A percentile compares a stretch with the other conserved stretches of the same genome.
phyloP scores from a whole-genome alignment of 2,113 vertebrate genomes.

The Cromileptes altivelis region DNA sequence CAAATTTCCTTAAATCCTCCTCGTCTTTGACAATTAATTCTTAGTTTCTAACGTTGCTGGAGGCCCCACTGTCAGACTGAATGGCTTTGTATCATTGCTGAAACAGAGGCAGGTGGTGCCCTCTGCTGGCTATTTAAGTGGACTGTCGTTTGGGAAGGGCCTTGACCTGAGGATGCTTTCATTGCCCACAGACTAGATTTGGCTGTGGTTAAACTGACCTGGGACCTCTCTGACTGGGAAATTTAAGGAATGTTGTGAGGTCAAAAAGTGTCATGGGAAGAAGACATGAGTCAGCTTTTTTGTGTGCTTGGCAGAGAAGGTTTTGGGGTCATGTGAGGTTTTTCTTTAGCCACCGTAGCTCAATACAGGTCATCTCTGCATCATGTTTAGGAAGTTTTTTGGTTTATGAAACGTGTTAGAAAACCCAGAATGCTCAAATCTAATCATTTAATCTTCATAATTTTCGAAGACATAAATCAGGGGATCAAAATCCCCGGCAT shows the following conservation, averaged over 20 bases:
- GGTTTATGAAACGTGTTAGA: background rate
- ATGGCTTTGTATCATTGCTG: no score
- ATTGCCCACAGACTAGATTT: background rate
- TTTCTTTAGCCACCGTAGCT: background rate
- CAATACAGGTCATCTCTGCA: background rate
- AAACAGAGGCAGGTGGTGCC: no score
- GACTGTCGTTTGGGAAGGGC: background rate
- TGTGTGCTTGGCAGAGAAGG: background rate
- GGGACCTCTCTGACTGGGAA: slow-evolving; percentile 6
- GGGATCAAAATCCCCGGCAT: background rate
- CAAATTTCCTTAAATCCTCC: no score
- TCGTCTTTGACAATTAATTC: no score
- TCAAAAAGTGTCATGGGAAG: slow-evolving; percentile 31
- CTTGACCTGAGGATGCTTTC: slow-evolving; percentile 18
- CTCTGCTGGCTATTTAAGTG: no score
- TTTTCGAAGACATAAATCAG: background rate
- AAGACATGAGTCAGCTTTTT: background rate
- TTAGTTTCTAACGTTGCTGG: no score
- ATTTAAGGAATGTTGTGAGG: slow-evolving; percentile 27
- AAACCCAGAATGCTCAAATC: background rate
- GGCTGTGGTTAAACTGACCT: slow-evolving; percentile 25
- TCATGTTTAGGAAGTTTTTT: background rate
- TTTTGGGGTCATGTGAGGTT: background rate
- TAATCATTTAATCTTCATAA: background rate
- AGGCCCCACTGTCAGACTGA: no score